A percentile compares a stretch with the other conserved stretches of the same genome.
Conservation (phyloP, 2,113 vertebrate species). For the Anhinga rufa region DNA sequence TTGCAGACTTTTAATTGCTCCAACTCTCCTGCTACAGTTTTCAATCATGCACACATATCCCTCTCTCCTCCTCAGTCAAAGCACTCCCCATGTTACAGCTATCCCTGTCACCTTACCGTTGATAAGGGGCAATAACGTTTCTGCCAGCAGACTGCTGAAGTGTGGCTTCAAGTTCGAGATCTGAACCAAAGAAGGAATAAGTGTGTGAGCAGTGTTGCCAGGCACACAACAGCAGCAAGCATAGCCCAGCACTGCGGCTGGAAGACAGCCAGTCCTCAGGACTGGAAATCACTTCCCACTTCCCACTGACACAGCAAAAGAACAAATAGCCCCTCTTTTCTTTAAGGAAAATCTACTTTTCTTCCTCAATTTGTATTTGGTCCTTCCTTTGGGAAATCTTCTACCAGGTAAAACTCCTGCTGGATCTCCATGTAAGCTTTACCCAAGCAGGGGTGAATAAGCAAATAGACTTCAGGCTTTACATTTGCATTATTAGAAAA, state of each 20-base stretch:
- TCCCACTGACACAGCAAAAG: background rate
- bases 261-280: background rate
- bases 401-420: background rate
- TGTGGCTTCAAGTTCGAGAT: background rate
- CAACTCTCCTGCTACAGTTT: background rate
- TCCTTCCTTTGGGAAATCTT: background rate
- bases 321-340: background rate
- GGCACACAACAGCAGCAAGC: background rate
- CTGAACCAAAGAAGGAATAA: background rate
- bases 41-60: fast-evolving
- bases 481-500: background rate
- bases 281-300: background rate
- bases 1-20: background rate
- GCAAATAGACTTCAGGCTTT: background rate
- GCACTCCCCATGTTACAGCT: fast-evolving
- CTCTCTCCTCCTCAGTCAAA: background rate
- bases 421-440: background rate
- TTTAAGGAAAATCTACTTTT: background rate
- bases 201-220: background rate
- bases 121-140: background rate
- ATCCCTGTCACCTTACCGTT: background rate
- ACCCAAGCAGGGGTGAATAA: background rate
- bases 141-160: background rate
- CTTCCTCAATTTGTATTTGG: background rate
- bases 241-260: background rate